phyloP scores from a whole-genome alignment of 2,113 vertebrate genomes.

The Diglossa brunneiventris region DNA sequence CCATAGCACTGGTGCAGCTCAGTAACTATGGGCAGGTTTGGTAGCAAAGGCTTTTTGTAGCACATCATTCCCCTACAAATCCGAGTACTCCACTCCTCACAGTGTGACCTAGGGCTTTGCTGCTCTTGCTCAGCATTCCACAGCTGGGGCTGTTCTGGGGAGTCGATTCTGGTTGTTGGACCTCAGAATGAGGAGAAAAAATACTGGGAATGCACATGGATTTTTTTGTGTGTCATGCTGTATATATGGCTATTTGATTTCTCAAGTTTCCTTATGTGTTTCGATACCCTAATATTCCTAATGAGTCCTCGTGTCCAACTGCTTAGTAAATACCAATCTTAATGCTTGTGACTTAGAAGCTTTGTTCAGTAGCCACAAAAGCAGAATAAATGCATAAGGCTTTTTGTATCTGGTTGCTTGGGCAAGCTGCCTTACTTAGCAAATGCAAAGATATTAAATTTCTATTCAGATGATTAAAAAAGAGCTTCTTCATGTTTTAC shows the following conservation, averaged over 20 bases:
- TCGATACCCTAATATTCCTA: constrained; percentile 59
- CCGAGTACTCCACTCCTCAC: background rate
- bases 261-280: constrained; percentile 21
- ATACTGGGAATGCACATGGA: background rate
- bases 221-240: background rate
- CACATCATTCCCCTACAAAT: background rate
- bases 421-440: constrained; percentile 66
- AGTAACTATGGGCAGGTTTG: background rate
- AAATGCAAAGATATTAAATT: constrained; percentile 81
- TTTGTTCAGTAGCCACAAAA: constrained; percentile 62
- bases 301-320: constrained; percentile 41
- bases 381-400: constrained; percentile 70
- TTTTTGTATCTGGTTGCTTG: constrained; percentile 74
- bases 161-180: background rate
- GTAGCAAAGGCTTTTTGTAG: background rate
- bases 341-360: constrained; percentile 66
- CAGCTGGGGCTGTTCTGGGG: background rate
- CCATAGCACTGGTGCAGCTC: background rate
- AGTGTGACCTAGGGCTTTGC: rapidly evolving
- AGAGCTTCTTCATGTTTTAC: constrained; percentile 74
- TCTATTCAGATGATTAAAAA: constrained; percentile 79
- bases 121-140: background rate
- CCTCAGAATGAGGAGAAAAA: background rate
- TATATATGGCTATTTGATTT: constrained; percentile 32
- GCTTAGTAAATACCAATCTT: constrained; percentile 53